phyloP scores from a whole-genome alignment of 2,888 invertebrate species.

The Epinotia ramella region DNA sequence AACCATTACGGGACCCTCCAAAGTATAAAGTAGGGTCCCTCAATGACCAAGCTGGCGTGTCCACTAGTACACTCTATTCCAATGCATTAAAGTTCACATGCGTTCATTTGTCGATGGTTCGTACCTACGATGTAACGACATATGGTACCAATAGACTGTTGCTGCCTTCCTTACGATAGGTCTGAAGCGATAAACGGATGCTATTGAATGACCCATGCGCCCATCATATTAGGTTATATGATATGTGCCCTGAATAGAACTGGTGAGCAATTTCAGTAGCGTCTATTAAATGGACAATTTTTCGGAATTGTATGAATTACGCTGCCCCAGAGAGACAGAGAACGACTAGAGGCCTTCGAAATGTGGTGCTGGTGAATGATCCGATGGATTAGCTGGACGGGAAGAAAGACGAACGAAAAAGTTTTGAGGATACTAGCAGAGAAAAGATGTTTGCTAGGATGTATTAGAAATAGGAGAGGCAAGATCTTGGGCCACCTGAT shows the following conservation, averaged over 20 bases:
- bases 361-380: too few species aligned
- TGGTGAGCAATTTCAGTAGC: background rate
- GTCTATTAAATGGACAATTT: background rate
- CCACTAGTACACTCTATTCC: background rate
- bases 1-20: constrained; percentile 34
- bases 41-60: constrained; percentile 2
- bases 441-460: too few species aligned
- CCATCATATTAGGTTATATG: constrained; percentile 31
- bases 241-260: constrained; percentile 10
- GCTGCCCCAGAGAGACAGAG: too few species aligned
- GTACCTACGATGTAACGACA: background rate
- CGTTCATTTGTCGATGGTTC: background rate
- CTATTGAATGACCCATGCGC: constrained; percentile 20
- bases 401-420: too few species aligned
- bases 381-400: too few species aligned
- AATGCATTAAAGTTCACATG: background rate
- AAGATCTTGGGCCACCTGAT: too few species aligned
- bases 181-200: constrained; percentile 11
- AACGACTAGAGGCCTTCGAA: too few species aligned
- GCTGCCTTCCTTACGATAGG: background rate
- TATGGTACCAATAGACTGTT: background rate
- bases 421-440: too few species aligned
- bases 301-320: background rate
- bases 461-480: too few species aligned
- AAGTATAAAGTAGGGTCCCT: constrained; percentile 27